Base-by-base conservation (phyloP, 2,797 vertebrate species). In the Pyrrhura leucotis region DNA sequence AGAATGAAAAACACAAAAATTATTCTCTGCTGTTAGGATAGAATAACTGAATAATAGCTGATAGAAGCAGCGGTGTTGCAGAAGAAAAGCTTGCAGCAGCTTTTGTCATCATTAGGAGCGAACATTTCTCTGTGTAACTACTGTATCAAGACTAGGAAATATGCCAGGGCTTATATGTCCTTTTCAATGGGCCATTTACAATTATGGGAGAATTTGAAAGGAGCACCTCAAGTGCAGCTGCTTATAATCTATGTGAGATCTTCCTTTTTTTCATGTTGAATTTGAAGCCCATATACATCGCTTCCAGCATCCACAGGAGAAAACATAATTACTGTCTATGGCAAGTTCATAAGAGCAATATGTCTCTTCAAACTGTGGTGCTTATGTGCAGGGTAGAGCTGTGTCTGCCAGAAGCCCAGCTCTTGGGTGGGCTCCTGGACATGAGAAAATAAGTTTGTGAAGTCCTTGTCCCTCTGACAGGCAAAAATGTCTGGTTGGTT, bases 1-100 rank as follows among this genome's bases (percentile, higher is more conserved):
- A 95, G 93, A 96, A 97, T 96, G 95, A 97, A 97, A 97, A 97
- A 95, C 95, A 86, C 94, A 96, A 47, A 95, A 96, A 95, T 89
- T 50, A 94, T 93, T 95, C 93, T 92, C 61, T 0, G 1, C 92
- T 81, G 69, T 96, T 95, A 95, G 91, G 88, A 58, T 88, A 75
- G 89, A 94, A 94, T 94, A 92, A 96, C 91, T 93, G 97, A 96
- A 95, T 96, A 97, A 96, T 96, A 94, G 97, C 95, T 96, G 95
- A 92, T 92, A 94, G 12, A 92, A 95, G 95, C 92, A 93, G 94
- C 6, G 0, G 51, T 4, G 3, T 47, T 77, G 85, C 90, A 87
- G 88, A 85, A 95, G 94, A 91, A 97, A 91, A 96, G 92, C 95
- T 97, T 96, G 90, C 93, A 96, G 89, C 89, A 96, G 95, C 95